Percentiles rank a stretch among this genome's conserved stretches.
phyloP scores from a whole-genome alignment of 1,140 invertebrate genomes.

The Anoplolepis gracilipes region DNA sequence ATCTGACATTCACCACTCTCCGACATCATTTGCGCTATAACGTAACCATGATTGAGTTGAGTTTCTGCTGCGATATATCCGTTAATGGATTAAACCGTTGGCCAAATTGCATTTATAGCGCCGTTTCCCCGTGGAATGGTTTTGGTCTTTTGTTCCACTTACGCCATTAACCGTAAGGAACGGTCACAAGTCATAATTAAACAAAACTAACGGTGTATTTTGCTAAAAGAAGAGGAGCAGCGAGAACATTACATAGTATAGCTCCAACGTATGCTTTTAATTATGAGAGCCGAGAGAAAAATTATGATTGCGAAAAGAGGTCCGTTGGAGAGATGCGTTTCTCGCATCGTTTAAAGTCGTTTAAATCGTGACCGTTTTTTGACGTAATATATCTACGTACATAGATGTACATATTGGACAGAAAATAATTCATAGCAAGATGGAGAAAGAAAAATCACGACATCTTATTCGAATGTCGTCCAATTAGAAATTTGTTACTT shows the following conservation, averaged over 20 bases:
- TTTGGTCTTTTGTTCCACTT: constrained; percentile 61
- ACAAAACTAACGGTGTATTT: constrained; percentile 48
- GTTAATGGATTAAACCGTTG: constrained; percentile 41
- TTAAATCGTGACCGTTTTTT: neutral
- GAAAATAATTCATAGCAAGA: no score
- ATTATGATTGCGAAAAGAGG: neutral
- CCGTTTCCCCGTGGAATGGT: constrained; percentile 3
- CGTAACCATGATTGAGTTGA: neutral
- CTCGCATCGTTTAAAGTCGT: neutral
- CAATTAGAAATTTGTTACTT: neutral
- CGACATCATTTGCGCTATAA: constrained; percentile 15
- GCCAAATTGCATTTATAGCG: constrained; percentile 31
- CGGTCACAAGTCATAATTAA: constrained; percentile 55
- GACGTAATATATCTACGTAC: no score
- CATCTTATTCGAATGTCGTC: no score
- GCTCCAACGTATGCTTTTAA: neutral
- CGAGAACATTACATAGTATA: no score
- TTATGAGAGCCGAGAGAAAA: constrained; percentile 11
- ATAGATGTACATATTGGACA: neutral
- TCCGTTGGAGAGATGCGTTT: neutral
- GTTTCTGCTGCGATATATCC: neutral
- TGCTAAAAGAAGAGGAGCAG: neutral
- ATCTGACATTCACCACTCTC: constrained; percentile 16
- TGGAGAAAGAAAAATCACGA: neutral
- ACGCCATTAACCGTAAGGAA: constrained; percentile 51